Base-by-base conservation (phyloP, 2,113 vertebrate species). In the Peromyscus polionotus region DNA sequence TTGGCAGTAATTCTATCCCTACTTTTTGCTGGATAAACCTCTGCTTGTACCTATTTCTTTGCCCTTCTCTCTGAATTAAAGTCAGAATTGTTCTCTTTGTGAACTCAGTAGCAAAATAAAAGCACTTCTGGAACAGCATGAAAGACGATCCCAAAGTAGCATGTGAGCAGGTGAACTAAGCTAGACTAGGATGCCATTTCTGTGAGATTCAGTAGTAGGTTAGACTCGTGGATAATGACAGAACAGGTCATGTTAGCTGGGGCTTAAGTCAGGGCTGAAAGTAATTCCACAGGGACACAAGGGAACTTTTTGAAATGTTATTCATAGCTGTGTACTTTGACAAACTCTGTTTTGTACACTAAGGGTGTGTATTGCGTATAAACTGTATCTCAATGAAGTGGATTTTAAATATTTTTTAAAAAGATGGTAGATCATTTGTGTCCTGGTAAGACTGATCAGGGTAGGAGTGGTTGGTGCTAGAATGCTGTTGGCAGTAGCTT, bases 61-160 rank as follows among this genome's bases (percentile, higher is more conserved):
- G 22, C 22, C 14, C 63, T 88, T 20, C 59, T 22, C 59, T 85
- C 19, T 68, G 45, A 93, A 39, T 86, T 51, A 51, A 91, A 72
- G 86, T 73, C 33, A 85, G 70, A 59, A 22, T 24, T 86, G 33
- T 51, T 72, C 59, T 61, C n/a, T 95, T 83, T 54, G 85, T 54
- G 57, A 36, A 72, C 48, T 77, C 26, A 67, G 26, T 57, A 26
- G n/a, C 26, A 24, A 51, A 94, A 70, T 70, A 45, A 28, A 26
- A 68, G 11, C 1, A 51, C 7, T 45, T 70, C 42, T 86, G 77
- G n/a, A 63, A 8, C 39, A 0, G 2, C 24, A 26, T 1, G 8
- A 42, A 63, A 73, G 80, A 36, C 2, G 17, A 5, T 36, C 42
- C 16, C 24, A 14, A 2, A 28, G 5, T 16, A 2, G 20, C 7